Conservation (phyloP, 2,888 invertebrate species). For the Caenorhabditis becei region DNA sequence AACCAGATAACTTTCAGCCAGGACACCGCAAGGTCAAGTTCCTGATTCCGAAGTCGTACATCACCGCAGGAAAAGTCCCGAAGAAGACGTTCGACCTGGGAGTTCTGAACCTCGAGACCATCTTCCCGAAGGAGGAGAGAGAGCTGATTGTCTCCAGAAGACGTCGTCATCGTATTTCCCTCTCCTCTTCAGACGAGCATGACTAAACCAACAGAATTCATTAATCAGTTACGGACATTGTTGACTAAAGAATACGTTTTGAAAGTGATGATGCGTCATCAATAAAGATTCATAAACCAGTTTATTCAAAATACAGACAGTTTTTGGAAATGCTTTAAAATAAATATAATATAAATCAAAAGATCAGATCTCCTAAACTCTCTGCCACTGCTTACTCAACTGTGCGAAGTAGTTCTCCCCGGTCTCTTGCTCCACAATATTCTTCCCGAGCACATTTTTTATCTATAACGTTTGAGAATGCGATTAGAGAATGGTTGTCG, state of each 20-base stretch:
- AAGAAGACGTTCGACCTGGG: conserved; percentile 72
- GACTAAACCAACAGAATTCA: too few species aligned
- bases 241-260: too few species aligned
- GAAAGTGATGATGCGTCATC: too few species aligned
- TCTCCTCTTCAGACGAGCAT: too few species aligned
- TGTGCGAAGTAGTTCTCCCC: conserved; percentile 45
- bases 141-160: conserved; percentile 66
- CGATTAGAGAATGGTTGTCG: too few species aligned
- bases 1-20: conserved; percentile 51
- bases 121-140: conserved; percentile 70
- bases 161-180: conserved; percentile 60
- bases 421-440: conserved; percentile 46
- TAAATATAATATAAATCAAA: neutral
- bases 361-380: conserved; percentile 6
- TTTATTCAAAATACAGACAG: neutral
- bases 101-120: conserved; percentile 72
- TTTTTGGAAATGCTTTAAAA: neutral
- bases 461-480: conserved; percentile 27
- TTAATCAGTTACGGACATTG: too few species aligned
- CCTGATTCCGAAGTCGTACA: conserved; percentile 69
- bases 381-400: conserved; percentile 49
- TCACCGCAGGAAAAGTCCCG: conserved; percentile 67
- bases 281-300: too few species aligned
- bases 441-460: conserved; percentile 53
- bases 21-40: conserved; percentile 70